Conservation (phyloP, 2,888 invertebrate genomes). For the Dinocampus coccinellae region DNA sequence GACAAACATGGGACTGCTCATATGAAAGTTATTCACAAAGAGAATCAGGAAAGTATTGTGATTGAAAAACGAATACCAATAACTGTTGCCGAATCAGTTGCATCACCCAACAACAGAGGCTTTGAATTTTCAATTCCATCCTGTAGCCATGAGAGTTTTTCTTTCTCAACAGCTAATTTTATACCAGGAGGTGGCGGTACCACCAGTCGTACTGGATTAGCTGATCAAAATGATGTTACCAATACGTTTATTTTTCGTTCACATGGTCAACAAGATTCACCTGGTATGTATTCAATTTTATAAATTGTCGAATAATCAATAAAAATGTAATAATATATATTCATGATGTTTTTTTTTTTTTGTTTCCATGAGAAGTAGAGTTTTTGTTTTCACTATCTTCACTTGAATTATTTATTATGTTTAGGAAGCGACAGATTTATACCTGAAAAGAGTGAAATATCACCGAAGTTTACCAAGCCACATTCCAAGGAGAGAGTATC, state of each 20-base stretch:
- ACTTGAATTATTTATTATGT: neutral
- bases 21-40: slow-evolving; percentile 72
- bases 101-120: slow-evolving; percentile 68
- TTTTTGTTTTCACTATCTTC: neutral
- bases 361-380: neutral
- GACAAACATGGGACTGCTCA: slow-evolving; percentile 76
- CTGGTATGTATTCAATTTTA: slow-evolving; percentile 45
- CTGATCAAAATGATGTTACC: slow-evolving; percentile 56
- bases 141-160: slow-evolving; percentile 59
- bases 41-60: slow-evolving; percentile 28
- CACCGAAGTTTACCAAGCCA: slow-evolving; percentile 59
- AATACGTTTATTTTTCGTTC: slow-evolving; percentile 70
- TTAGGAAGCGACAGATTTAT: slow-evolving; percentile 55
- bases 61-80: slow-evolving; percentile 51
- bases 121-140: slow-evolving; percentile 73
- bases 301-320: neutral
- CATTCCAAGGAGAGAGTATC: slow-evolving; percentile 58
- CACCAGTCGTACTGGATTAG: slow-evolving; percentile 52
- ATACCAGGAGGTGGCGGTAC: slow-evolving; percentile 52
- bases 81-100: slow-evolving; percentile 51
- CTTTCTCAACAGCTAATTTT: slow-evolving; percentile 58
- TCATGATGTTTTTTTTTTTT: slow-evolving; percentile 19
- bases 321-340: neutral
- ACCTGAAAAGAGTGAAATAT: slow-evolving; percentile 58
- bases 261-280: slow-evolving; percentile 59